phyloP scores from a whole-genome alignment of 2,113 vertebrate species.

The Nesospiza acunhae region DNA sequence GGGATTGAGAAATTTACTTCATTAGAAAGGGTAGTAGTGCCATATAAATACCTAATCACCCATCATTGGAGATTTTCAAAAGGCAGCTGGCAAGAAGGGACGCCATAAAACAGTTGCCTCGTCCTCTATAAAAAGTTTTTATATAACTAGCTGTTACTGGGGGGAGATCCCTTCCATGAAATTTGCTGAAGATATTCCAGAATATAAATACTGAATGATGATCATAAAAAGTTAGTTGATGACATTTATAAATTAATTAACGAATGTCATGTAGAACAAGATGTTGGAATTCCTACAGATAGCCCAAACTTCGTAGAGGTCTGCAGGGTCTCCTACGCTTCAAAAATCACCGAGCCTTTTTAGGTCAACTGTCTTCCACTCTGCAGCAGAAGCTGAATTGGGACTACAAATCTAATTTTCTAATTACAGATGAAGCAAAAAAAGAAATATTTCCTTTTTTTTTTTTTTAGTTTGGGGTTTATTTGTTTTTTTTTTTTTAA shows the following conservation, averaged over 20 bases:
- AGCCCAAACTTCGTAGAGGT: not conserved
- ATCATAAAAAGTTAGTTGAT: not conserved
- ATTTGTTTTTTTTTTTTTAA: not conserved
- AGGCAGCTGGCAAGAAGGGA: not conserved
- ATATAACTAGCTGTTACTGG: not conserved
- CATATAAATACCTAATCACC: not conserved
- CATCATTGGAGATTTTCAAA: not conserved
- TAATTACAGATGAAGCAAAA: not conserved
- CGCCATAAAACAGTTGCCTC: not conserved
- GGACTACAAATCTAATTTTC: not conserved
- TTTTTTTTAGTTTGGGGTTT: not conserved
- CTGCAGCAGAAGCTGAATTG: not conserved
- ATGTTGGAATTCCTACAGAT: not conserved
- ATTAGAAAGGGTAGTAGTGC: not conserved
- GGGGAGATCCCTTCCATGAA: not conserved
- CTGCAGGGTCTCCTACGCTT: not conserved
- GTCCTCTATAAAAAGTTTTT: not conserved
- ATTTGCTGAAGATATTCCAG: not conserved
- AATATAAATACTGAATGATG: not conserved
- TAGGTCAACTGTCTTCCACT: not conserved
- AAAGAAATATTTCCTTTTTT: not conserved
- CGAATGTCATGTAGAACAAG: not conserved
- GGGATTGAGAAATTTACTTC: not conserved
- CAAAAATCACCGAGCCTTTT: not conserved
- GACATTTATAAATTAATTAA: slow-evolving; percentile 16